Base-by-base conservation (phyloP, 2,888 invertebrate genomes). In the Loripinus fragilis region DNA sequence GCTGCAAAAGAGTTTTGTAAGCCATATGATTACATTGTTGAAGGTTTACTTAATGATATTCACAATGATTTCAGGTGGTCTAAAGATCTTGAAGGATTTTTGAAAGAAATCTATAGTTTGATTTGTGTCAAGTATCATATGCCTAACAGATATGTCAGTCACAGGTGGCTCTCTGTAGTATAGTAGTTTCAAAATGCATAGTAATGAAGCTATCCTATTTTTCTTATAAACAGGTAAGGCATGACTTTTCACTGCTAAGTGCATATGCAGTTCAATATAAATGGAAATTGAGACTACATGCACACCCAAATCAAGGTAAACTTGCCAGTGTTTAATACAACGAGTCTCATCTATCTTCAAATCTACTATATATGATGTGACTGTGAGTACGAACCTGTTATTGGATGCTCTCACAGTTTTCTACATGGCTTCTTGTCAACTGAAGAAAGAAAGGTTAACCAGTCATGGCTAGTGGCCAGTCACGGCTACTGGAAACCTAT, bases 21-120 rank as follows among this genome's bases (percentile, higher is more conserved):
- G 17, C 84, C 76, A 0, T 89, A 87, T 64, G 68, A 76, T 2
- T 25, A 80, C 7, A 71, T 71, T 0, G 35, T 85, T 12, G 88
- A 87, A 71, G n/a, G 25, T 15, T 64, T 87, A n/a, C 71, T 81
- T 30, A 73, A 41, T 60, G 85, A 85, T 38, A 20, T 89, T 2
- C 76, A 77, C 71, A 85, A 65, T 60, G 87, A 89, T 65, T 85
- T 88, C 23, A 76, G 86, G 52, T 87, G 85, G 81, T 85, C 83
- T 1, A 17, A 81, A 28, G 86, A 88, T 69, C 35, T 85, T 0
- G 70, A 71, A 55, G 78, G 75, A 23, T 23, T 38, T 41, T 50
- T 87, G n/a, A 15, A 69, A 42, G 77, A 83, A 35, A 80, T 87
- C 2, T 84, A 81, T 48, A 12, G 25, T 15, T 60, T 82, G 25